Conservation (phyloP, 2,888 invertebrate species). For the Tenthredo mesomela region DNA sequence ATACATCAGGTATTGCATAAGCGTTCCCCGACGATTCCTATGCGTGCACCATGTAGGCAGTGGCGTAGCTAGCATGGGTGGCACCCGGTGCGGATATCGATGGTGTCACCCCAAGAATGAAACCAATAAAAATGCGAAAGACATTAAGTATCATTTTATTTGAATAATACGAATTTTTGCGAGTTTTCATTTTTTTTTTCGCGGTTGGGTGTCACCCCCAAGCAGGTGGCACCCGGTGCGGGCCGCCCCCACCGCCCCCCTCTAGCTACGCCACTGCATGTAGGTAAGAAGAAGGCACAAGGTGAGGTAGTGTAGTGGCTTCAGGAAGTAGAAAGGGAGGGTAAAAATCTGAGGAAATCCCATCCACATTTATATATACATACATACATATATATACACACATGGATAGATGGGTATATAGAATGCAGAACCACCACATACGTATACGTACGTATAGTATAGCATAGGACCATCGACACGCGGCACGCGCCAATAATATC, state of each 20-base stretch:
- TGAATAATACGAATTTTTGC: no score
- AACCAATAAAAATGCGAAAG: no score
- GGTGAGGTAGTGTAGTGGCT: constrained; percentile 12
- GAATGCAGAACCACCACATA: neutral
- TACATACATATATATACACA: constrained; percentile 2
- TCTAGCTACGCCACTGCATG: no score
- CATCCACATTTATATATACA: neutral
- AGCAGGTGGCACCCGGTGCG: no score
- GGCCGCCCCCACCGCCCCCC: no score
- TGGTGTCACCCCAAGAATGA: no score
- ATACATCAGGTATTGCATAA: constrained; percentile 66
- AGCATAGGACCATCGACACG: constrained; percentile 64
- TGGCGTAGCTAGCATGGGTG: no score
- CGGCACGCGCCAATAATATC: constrained; percentile 71
- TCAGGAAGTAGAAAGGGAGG: constrained; percentile 27
- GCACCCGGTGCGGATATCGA: no score
- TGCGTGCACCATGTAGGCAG: neutral
- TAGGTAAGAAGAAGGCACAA: constrained; percentile 24
- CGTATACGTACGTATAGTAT: constrained; percentile 10
- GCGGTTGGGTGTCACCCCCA: no score
- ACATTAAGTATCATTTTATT: no score
- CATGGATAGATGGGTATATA: neutral
- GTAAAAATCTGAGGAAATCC: constrained; percentile 8
- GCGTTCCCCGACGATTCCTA: constrained; percentile 56
- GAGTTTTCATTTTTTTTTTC: no score